Base-by-base conservation (phyloP, 2,888 invertebrate species). In the Lasioglossum oenotherae region DNA sequence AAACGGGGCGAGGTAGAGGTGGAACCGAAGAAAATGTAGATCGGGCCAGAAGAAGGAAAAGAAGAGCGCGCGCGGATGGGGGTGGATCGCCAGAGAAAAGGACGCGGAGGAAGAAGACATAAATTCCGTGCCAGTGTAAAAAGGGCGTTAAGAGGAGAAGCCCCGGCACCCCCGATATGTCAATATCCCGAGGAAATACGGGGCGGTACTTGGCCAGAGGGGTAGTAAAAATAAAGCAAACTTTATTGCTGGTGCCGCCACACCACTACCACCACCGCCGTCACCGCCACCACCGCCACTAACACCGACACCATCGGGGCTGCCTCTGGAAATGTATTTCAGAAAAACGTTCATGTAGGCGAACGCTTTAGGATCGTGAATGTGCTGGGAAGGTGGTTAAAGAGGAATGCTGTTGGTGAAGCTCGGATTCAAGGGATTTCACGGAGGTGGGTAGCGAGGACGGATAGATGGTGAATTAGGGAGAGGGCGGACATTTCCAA, bases 221-320 rank as follows among this genome's bases (percentile, higher is more conserved):
- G 91, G 84, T 90, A 91, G 92, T 93, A 92, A 93, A 93, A 93
- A 93, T 93, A 93, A 92, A 93, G 89, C 91, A 91, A 93, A 90
- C 91, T 92, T 93, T 93, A 92, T 93, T 92, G 92, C 91, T 81
- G 85, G 86, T 88, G 88, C 89, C 87, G 78, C 82, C 80, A 76
- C 80, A 76, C 80, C 72, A 31, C 84, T 73, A n/a, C 46, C 80
- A 67, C 78, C 78, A n/a, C 44, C 74, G 27, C 31, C 41, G n/a
- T 8, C 53, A 8, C 53, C 53, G 23, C 53, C 53, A 23, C 23
- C 23, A 8, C 23, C 23, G 23, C 53, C 53, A 0, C 72, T 77
- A 46, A 41, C 53, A 23, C 72, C 83, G 53, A 46, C 78, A 73
- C 80, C 79, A 53, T 46, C 60, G 82, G n/a, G 57, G 69, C 81